phyloP scores from a whole-genome alignment of 2,888 invertebrate genomes.

The Steromphala cineraria region DNA sequence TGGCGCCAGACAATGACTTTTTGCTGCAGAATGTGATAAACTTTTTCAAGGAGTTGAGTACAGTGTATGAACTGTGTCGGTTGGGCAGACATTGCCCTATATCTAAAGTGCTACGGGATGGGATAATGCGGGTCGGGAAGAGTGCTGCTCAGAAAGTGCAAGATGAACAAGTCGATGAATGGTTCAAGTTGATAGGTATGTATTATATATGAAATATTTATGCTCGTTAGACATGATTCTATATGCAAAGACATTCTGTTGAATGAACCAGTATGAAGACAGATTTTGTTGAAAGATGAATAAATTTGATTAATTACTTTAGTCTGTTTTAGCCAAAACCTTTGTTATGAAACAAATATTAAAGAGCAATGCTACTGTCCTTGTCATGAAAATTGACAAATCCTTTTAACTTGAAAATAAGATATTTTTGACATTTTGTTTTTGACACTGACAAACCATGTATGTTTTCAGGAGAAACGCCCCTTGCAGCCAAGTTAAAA shows the following conservation, averaged over 20 bases:
- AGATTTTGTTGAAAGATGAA: too few species aligned
- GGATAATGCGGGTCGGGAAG: conserved; percentile 89
- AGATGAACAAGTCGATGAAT: conserved; percentile 85
- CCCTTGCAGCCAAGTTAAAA: conserved; percentile 88
- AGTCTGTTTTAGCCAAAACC: too few species aligned
- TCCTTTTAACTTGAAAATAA: neutral
- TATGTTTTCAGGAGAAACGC: conserved; percentile 79
- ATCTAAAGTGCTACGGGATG: conserved; percentile 87
- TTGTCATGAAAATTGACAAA: neutral
- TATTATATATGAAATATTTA: neutral
- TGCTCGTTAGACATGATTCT: too few species aligned
- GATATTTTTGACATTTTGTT: neutral
- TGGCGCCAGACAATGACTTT: conserved; percentile 93
- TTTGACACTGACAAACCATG: neutral
- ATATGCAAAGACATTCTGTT: too few species aligned
- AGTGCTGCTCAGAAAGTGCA: conserved; percentile 80
- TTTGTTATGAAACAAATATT: too few species aligned
- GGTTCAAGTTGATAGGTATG: conserved; percentile 86
- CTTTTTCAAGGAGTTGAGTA: conserved; percentile 94
- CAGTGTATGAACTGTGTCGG: conserved; percentile 94
- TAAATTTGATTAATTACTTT: too few species aligned
- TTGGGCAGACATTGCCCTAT: conserved; percentile 95
- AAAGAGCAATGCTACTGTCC: too few species aligned
- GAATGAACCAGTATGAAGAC: too few species aligned
- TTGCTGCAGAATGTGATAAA: conserved; percentile 85